Percentiles rank a stretch among this genome's conserved stretches.
Conservation (phyloP, 2,888 invertebrate genomes). For the Drosophila suboccidentalis region DNA sequence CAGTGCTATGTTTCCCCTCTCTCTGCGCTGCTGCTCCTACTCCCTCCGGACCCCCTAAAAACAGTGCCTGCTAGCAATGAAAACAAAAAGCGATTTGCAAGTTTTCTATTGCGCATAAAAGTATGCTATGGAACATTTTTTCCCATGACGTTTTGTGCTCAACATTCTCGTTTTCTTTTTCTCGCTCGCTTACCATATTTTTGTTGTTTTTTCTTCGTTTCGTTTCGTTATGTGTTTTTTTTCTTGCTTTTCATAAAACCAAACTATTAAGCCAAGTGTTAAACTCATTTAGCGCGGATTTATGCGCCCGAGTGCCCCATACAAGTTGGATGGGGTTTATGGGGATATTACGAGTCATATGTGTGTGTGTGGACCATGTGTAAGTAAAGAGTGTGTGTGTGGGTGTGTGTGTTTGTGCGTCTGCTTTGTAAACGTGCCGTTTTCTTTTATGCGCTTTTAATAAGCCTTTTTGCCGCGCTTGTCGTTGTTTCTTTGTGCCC, state of each 20-base stretch:
- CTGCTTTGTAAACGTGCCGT: conserved; percentile 76
- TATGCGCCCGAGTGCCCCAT: conserved; percentile 78
- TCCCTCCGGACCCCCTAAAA: not conserved
- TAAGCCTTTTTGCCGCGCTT: conserved; percentile 74
- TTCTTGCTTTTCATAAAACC: conserved; percentile 78
- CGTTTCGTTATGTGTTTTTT: conserved; percentile 20
- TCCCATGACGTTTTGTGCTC: conserved; percentile 60
- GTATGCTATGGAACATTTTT: conserved; percentile 76
- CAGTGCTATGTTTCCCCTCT: not conserved
- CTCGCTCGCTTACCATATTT: conserved; percentile 50
- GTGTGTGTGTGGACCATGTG: conserved; percentile 24
- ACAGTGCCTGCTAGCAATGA: conserved; percentile 61
- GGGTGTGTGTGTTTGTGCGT: conserved; percentile 42
- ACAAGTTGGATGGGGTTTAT: conserved; percentile 49
- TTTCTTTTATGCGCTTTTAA: conserved; percentile 79
- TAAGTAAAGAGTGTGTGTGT: conserved; percentile 32
- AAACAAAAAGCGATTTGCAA: conserved; percentile 80
- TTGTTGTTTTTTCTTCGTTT: conserved; percentile 25
- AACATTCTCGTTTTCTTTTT: conserved; percentile 60
- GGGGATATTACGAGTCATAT: conserved; percentile 41
- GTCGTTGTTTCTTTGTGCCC: conserved; percentile 67
- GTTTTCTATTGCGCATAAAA: conserved; percentile 80
- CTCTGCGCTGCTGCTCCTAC: conserved; percentile 4
- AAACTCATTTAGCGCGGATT: conserved; percentile 81
- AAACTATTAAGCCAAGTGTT: conserved; percentile 80